Evolutionary conservation across 2,113 vertebrate genomes (phyloP), one percentile per base, ranked within the genome.

Genomic region (Cacatua alba): DNA sequence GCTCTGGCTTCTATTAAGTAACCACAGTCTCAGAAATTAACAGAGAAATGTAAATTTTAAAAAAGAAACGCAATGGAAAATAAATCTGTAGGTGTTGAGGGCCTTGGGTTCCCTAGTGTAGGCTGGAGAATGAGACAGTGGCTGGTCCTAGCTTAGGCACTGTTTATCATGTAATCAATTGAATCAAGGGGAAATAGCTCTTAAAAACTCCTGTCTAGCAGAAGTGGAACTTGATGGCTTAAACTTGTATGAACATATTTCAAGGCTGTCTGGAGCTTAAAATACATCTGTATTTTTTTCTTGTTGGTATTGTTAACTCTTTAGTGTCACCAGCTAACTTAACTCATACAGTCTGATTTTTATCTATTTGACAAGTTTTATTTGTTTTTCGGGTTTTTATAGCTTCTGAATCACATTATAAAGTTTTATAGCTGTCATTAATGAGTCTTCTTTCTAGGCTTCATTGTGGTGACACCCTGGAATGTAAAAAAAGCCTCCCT

Each of bases 221-320:
- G 82, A 95, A 97, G 93, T 91, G 76, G 64, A 90, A 89, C 90
- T 89, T 93, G 92, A 92, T 92, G 82, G 69, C 26, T 94, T 91
- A 92, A 93, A 92, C 86, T 78, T 93, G 64, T 87, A 71, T 2
- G n/a, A 88, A 86, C 63, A 80, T 77, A 90, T 86, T 93, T 97
- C 55, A 88, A 41, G 52, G 57, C 62, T 85, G 65, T 88, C 88
- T 93, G 86, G 59, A 94, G 28, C 63, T 84, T 79, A 86, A 95
- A 96, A 88, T 69, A 77, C 84, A 88, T n/a, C n/a, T n/a, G n/a
- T n/a, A n/a, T n/a, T 49, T 92, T 88, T 74, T 84, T 60, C 28
- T 62, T 76, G 13, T 44, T 94, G 25, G 29, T 51, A 24, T 89
- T 68, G 28, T 91, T 94, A 97, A 89, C 90, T 89, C 75, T 82